Evolutionary conservation across 2,113 vertebrate genomes (phyloP).

Genomic region (Sceloporus tristichus): DNA sequence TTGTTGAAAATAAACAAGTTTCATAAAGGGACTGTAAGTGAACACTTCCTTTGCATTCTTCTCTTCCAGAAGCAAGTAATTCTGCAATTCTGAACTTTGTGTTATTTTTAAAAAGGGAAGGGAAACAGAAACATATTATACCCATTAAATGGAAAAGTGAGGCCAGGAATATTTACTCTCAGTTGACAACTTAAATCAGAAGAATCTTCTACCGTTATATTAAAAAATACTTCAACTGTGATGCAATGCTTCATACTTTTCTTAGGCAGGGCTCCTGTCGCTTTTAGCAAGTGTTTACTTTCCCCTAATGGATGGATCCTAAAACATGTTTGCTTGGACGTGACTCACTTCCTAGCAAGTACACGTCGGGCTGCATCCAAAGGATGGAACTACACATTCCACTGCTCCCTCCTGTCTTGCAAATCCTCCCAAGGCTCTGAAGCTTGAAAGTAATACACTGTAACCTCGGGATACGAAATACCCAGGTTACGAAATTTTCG

Average conservation of each 20-base stretch:
- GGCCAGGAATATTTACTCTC: background rate
- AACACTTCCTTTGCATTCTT: background rate
- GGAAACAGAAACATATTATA: background rate
- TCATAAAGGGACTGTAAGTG: background rate
- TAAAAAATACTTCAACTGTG: background rate
- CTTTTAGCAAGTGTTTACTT: background rate
- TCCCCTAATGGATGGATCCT: slow-evolving; percentile 3
- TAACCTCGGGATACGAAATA: too few relatives aligned
- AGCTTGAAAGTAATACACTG: too few relatives aligned
- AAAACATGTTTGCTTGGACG: background rate
- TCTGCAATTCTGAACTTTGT: background rate
- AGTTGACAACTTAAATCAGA: background rate
- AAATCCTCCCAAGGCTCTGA: background rate
- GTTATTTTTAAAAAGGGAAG: background rate
- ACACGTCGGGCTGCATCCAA: background rate
- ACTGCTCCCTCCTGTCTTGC: background rate
- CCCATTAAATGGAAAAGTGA: slow-evolving; percentile 16
- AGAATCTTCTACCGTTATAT: background rate
- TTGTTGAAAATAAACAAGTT: too few relatives aligned
- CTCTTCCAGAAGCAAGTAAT: background rate
- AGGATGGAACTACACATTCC: background rate
- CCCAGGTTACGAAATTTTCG: too few relatives aligned
- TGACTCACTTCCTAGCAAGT: slow-evolving; percentile 12
- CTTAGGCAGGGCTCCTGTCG: background rate
- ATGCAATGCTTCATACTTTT: slow-evolving; percentile 36